A percentile compares a stretch with the other conserved stretches of the same genome.
phyloP scores from a whole-genome alignment of 2,797 vertebrate species.

The Neolamprologus multifasciatus region DNA sequence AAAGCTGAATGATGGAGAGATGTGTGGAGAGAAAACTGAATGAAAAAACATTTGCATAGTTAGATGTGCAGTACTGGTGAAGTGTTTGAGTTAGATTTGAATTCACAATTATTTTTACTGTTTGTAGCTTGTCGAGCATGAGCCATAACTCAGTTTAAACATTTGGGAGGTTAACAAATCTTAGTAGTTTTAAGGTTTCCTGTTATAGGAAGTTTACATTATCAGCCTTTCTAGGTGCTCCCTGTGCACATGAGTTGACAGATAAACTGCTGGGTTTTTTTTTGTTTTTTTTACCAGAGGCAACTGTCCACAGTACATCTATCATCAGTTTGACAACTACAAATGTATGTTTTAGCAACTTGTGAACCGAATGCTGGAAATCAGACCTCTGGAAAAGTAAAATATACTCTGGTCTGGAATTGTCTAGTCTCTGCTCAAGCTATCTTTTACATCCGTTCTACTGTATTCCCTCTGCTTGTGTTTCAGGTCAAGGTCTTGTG shows the following conservation, averaged over 20 bases:
- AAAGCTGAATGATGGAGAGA: not conserved
- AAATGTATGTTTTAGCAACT: not conserved
- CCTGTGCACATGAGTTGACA: not conserved
- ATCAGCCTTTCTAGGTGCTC: not conserved
- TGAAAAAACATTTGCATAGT: not conserved
- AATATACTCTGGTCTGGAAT: not conserved
- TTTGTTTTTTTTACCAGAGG: not conserved
- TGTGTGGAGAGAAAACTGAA: not conserved
- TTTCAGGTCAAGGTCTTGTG: constrained; percentile 15
- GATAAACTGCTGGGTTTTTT: not conserved
- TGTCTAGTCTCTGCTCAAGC: not conserved
- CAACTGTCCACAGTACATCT: not conserved
- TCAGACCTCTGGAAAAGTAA: not conserved
- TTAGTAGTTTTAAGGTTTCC: not conserved
- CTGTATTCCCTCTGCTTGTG: not conserved
- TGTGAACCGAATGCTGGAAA: not conserved
- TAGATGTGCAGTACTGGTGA: not conserved
- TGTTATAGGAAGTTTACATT: constrained; percentile 8
- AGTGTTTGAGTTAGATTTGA: not conserved
- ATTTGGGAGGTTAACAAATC: not conserved
- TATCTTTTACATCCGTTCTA: not conserved
- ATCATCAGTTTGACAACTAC: not conserved
- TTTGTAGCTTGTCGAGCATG: not conserved
- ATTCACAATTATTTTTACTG: not conserved
- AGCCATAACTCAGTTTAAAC: not conserved